Percentiles rank a stretch among this genome's conserved stretches.
Conservation (phyloP, 2,888 invertebrate genomes). For the Agrotis segetum region DNA sequence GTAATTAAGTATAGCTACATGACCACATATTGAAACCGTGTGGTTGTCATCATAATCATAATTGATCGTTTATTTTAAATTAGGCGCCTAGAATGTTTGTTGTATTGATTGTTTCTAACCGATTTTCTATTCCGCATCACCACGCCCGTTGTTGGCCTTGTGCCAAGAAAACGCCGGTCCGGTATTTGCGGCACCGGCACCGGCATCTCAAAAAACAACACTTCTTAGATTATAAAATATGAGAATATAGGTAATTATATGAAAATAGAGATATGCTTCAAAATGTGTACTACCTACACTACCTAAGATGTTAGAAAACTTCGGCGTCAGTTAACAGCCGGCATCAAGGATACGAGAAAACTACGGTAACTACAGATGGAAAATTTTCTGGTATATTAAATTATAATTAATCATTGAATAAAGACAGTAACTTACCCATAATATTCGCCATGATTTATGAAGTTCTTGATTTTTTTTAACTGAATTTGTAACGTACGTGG, state of each 20-base stretch:
- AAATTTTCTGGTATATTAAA: conserved; percentile 5
- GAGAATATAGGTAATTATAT: not conserved
- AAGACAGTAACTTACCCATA: conserved; percentile 80
- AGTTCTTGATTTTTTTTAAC: conserved; percentile 70
- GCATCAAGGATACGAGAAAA: conserved; percentile 1
- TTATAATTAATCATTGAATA: conserved; percentile 10
- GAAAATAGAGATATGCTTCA: conserved; percentile 26
- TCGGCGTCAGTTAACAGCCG: conserved; percentile 1
- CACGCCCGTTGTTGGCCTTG: conserved; percentile 81
- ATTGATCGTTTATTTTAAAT: conserved; percentile 11
- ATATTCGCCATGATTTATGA: conserved; percentile 83
- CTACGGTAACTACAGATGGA: not conserved
- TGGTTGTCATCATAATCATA: conserved; percentile 8
- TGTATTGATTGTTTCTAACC: conserved; percentile 68
- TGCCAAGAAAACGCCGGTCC: conserved; percentile 83
- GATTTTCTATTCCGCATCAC: conserved; percentile 71
- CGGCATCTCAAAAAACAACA: conserved; percentile 70
- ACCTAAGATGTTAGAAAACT: conserved; percentile 1
- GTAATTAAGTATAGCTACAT: conserved; percentile 1
- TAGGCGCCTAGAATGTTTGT: conserved; percentile 44
- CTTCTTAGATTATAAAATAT: conserved; percentile 24
- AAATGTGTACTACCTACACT: conserved; percentile 5
- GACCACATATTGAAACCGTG: conserved; percentile 7
- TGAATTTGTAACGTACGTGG: conserved; percentile 70
- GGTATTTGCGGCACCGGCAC: conserved; percentile 72